These are phyloP conservation scores for Anorthoa munda DNA, from an alignment of 2,888 invertebrate species.

Conservation along the genomic window DNA sequence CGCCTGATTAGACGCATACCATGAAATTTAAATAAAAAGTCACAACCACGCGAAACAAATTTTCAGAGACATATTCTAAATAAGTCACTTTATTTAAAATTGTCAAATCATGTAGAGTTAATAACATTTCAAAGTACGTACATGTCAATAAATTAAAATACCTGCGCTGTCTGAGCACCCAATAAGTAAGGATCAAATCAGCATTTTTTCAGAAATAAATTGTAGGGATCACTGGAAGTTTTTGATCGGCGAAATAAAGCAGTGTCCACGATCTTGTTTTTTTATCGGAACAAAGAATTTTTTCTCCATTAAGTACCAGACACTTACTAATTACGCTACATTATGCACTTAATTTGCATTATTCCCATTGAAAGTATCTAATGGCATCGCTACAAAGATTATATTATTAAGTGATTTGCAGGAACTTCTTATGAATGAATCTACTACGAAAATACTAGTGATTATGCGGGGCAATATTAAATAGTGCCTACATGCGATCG, in stretches of 20 bases:
- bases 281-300: constrained; percentile 5
- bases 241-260: constrained; percentile 26
- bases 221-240: constrained; percentile 63
- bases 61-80: background rate
- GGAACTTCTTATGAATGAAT: too few relatives aligned
- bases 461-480: background rate
- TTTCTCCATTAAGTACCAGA: background rate
- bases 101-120: background rate
- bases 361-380: too few relatives aligned
- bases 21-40: too few relatives aligned
- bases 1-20: too few relatives aligned
- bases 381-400: background rate
- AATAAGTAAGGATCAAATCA: constrained; percentile 73
- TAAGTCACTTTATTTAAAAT: background rate
- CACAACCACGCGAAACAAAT: too few relatives aligned
- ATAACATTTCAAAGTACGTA: constrained; percentile 6
- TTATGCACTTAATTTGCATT: too few relatives aligned
- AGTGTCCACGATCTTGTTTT: background rate
- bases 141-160: constrained; percentile 37
- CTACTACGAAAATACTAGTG: too few relatives aligned
- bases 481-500: background rate
- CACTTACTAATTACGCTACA: too few relatives aligned
- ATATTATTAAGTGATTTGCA: too few relatives aligned
- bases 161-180: constrained; percentile 21
- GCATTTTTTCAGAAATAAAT: constrained; percentile 80